A percentile compares a stretch with the other conserved stretches of the same genome.
Evolutionary conservation across 2,113 vertebrate species (phyloP).

Genomic region (Struthio camelus): DNA sequence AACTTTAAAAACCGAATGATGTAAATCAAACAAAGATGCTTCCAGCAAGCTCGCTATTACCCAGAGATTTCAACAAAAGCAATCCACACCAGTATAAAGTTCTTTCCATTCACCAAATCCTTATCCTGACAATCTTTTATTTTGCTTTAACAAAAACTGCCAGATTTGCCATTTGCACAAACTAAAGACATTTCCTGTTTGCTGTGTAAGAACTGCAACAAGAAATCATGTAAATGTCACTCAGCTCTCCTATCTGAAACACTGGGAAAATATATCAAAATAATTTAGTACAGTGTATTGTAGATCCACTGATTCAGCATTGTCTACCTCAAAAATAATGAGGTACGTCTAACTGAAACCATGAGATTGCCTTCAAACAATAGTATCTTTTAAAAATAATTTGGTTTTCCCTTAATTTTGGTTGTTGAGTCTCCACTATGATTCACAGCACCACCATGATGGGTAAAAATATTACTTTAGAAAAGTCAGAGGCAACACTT

Average conservation of each 20-base stretch:
- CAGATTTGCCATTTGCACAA: slow-evolving; percentile 64
- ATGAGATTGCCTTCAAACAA: not conserved
- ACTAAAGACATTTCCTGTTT: slow-evolving; percentile 63
- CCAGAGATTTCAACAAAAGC: not conserved
- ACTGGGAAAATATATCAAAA: slow-evolving; percentile 45
- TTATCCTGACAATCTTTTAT: slow-evolving; percentile 7
- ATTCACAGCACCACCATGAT: not conserved
- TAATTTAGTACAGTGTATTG: slow-evolving; percentile 34
- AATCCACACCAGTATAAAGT: slow-evolving; percentile 15
- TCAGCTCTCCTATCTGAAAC: slow-evolving; percentile 44
- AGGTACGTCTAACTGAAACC: not conserved
- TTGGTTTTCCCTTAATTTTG: not conserved
- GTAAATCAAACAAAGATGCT: not conserved
- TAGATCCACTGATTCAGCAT: not conserved
- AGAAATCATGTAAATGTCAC: slow-evolving; percentile 39
- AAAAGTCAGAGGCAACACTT: not conserved
- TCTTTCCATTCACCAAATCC: slow-evolving; percentile 31
- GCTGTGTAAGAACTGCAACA: slow-evolving; percentile 61
- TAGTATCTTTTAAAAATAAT: not conserved
- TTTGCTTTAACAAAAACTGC: slow-evolving; percentile 43
- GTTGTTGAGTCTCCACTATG: not conserved
- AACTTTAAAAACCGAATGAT: not conserved
- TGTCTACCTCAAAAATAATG: not conserved
- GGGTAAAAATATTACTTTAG: not conserved
- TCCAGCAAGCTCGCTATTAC: not conserved